Conservation (phyloP, 1,140 invertebrate genomes). For the Nasonia longicornis region DNA sequence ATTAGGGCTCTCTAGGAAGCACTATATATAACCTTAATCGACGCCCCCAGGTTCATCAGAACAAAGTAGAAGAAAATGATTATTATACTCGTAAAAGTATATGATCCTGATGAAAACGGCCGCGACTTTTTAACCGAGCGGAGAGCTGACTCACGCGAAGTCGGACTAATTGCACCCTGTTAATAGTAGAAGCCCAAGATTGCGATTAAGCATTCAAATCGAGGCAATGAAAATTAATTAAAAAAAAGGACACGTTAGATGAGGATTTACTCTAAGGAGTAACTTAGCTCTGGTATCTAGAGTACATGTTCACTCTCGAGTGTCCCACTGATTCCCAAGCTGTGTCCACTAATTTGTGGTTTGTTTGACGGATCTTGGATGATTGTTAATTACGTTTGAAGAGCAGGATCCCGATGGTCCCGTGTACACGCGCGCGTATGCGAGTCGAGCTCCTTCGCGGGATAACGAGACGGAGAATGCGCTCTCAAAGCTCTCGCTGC, state of each 20-base stretch:
- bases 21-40: neutral
- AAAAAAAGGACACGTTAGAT: neutral
- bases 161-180: neutral
- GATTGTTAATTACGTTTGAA: conserved; percentile 65
- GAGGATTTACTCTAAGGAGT: neutral
- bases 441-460: neutral
- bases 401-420: conserved; percentile 42
- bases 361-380: conserved; percentile 63
- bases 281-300: neutral
- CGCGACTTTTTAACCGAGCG: neutral
- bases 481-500: conserved; percentile 1
- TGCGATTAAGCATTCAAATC: neutral
- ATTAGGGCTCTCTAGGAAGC: neutral
- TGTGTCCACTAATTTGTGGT: conserved; percentile 62
- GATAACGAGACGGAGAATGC: conserved; percentile 28
- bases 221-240: neutral
- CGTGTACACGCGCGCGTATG: neutral
- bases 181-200: neutral
- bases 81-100: conserved; percentile 22
- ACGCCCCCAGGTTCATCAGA: neutral
- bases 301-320: neutral
- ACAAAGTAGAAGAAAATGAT: conserved; percentile 7
- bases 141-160: neutral
- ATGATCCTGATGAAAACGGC: neutral
- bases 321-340: conserved; percentile 4